Evolutionary conservation across 2,888 invertebrate genomes (phyloP), one percentile per base, ranked within the genome.

Genomic region (Orchesellides sinensis): DNA sequence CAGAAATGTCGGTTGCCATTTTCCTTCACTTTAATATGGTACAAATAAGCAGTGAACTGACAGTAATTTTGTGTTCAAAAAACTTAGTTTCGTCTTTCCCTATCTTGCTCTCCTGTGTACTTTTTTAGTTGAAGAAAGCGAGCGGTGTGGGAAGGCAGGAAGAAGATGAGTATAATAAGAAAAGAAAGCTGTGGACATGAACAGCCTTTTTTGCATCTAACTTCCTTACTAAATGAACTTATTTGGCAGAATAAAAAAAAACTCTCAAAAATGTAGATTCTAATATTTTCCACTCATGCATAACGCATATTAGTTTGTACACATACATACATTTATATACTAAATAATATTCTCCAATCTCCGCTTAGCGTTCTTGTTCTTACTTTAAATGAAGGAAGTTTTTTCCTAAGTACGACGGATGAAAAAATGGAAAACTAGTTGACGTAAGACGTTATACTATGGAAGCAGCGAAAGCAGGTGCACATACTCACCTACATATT

Each of bases 1-100:
- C 79, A 80, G 72, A 72, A 72, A 72, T 72, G 79, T 72, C 79
- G 79, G 72, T 80, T 80, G 72, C 70, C 79, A 80, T 72, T 72
- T 72, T 59, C 72, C 72, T 72, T 72, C 72, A 40, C 66, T 80
- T 25, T 79, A 63, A 77, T 59, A 66, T 77, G 77, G 47, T 77
- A 70, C 63, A 78, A 78, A 70, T 78, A 70, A 70, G 78, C 54
- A 70, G 40, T 69, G 70, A 78, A 47, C 69, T 70, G 70, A 40
- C 63, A 70, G 78, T 78, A 65, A 78, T 78, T 70, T 69, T 69
- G 63, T 78, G 69, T 63, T 56, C 25, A 49, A 61, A 70, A 66
- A 77, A 61, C 49, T 49, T 45, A 75, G 52, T 63, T 70, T 63
- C 25, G n/a, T 27, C 2, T 47, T n/a, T 17, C 19, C 52, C 17